Base-by-base conservation (phyloP, 2,797 vertebrate species). In the Mallotus villosus region DNA sequence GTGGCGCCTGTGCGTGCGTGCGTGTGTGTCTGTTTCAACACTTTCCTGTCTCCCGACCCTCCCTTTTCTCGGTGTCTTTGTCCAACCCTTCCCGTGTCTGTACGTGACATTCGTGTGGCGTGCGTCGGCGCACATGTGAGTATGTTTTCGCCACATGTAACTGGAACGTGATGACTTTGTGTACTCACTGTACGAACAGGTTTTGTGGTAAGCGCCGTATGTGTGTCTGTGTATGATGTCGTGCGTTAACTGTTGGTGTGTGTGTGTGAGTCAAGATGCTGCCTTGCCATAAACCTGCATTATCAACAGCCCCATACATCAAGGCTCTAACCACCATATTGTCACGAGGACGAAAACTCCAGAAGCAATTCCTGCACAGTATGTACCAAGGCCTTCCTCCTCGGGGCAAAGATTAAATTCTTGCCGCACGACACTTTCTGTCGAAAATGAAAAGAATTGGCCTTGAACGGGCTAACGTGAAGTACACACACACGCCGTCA, bases 171-270 rank as follows among this genome's bases (percentile, higher is more conserved):
- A 37, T 62, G 11, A 63, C 2, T 72, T 51, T 9, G 6, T 74
- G 21, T 53, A 34, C 16, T 57, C 53, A 9, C 29, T 61, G 59
- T 19, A 49, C 41, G 19, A 59, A 71, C n/a, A 32, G 61, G 32
- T 34, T 0, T 70, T 19, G 19, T 68, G 16, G 60, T 73, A 51
- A 77, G 62, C 67, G 62, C 53, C 29, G 63, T 70, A 63, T 14
- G 17, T 14, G 17, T 65, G 49, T 73, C n/a, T 64, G 4, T 78
- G 24, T 64, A 21, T 58, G 49, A 7, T 53, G 25, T 53, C 7
- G 49, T 76, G 55, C 51, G 27, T 57, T 7, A 0, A 1, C 53
- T 71, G 34, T 66, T 27, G 75, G 5, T 24, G 24, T 67, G 53
- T 55, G 22, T 63, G 1, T 53, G 0, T 9, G 5, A 53, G 1